Conservation (phyloP, 2,113 vertebrate genomes). For the Tragulus kanchil region DNA sequence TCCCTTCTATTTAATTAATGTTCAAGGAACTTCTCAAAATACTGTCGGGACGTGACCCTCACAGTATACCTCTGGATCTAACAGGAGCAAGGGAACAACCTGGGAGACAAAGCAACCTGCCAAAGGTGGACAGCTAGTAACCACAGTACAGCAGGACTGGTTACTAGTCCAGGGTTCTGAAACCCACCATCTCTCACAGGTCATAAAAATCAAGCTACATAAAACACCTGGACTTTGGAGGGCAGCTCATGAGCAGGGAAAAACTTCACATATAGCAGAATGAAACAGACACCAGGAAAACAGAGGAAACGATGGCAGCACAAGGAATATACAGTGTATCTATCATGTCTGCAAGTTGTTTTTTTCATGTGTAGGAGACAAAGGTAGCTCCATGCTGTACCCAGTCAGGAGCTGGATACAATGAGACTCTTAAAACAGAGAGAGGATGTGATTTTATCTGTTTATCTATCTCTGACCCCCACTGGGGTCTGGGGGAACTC, state of each 20-base stretch:
- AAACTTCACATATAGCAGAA: neutral
- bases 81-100: conserved; percentile 28
- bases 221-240: neutral
- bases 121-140: neutral
- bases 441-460: neutral
- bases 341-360: neutral
- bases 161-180: neutral
- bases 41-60: neutral
- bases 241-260: neutral
- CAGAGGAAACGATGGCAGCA: neutral
- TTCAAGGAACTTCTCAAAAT: conserved; percentile 17
- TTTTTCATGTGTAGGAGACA: neutral
- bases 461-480: neutral
- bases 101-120: neutral
- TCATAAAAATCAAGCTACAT: conserved; percentile 24
- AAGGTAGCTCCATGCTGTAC: too few relatives aligned
- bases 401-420: neutral
- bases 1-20: neutral
- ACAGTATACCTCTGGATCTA: conserved; percentile 4
- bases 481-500: neutral
- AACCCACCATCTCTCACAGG: neutral
- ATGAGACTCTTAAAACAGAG: neutral
- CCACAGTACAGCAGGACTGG: neutral
- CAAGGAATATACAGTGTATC: neutral
- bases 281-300: fast-evolving